Percentiles rank a stretch among this genome's conserved stretches.
Evolutionary conservation across 2,888 invertebrate species (phyloP).

Genomic region (Eupeodes luniger): DNA sequence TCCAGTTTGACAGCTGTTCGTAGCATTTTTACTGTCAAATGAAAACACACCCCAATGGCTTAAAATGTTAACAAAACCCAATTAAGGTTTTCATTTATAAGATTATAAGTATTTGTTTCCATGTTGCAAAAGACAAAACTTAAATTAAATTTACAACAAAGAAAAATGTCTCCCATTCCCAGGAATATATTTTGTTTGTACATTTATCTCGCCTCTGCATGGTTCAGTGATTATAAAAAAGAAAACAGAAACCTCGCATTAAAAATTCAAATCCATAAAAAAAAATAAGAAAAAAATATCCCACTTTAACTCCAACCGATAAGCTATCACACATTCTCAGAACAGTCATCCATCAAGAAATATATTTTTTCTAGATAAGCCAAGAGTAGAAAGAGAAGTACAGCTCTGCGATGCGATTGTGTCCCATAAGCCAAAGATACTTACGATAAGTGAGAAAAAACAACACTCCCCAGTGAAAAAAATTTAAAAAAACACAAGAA

Average conservation of each 20-base stretch:
- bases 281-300: conserved; percentile 30
- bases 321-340: conserved; percentile 61
- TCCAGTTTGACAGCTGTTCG: too few species aligned
- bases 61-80: too few species aligned
- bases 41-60: too few species aligned
- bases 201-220: conserved; percentile 19
- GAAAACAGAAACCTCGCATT: conserved; percentile 30
- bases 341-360: conserved; percentile 73
- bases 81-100: too few species aligned
- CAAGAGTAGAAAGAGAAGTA: background rate
- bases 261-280: conserved; percentile 29
- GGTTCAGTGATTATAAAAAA: conserved; percentile 47
- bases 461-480: conserved; percentile 31
- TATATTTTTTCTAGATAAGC: conserved; percentile 56
- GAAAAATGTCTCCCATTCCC: background rate
- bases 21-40: too few species aligned
- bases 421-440: conserved; percentile 62
- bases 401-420: conserved; percentile 36
- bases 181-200: background rate
- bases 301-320: conserved; percentile 45
- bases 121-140: background rate
- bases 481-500: conserved; percentile 1
- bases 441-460: conserved; percentile 55
- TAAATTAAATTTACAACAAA: background rate
- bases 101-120: background rate